Conservation (phyloP, 2,888 invertebrate genomes). For the Cactoblastis cactorum region DNA sequence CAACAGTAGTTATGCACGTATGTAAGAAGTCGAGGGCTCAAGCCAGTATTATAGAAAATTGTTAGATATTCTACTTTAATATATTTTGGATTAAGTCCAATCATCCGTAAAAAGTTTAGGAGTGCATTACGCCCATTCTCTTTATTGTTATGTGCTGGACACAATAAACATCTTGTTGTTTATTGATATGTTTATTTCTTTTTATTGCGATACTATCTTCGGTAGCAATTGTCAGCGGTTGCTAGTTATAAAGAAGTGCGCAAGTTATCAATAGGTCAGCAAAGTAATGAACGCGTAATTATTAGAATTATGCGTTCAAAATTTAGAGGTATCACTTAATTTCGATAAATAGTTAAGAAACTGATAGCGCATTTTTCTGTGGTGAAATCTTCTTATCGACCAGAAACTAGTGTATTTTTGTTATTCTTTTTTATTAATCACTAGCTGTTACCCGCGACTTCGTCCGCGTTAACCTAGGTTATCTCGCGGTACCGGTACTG, state of each 20-base stretch:
- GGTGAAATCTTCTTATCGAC: not conserved
- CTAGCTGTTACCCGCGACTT: no score
- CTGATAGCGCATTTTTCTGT: not conserved
- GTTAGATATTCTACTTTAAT: conserved; percentile 9
- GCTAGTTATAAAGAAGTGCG: conserved; percentile 7
- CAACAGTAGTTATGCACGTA: no score
- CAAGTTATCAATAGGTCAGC: conserved; percentile 13
- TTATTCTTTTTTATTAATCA: no score
- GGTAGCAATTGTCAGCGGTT: conserved; percentile 4
- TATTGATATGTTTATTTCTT: conserved; percentile 13
- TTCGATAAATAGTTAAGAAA: not conserved
- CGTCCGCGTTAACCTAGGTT: no score
- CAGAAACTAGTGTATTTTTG: no score
- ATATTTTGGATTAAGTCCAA: conserved; percentile 13
- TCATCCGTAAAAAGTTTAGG: conserved; percentile 6
- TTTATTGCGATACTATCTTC: conserved; percentile 13
- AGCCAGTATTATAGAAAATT: not conserved
- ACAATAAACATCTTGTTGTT: conserved; percentile 16
- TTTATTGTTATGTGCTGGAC: conserved; percentile 15
- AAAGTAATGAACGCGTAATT: conserved; percentile 1
- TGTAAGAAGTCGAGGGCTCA: no score
- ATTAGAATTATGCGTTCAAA: not conserved
- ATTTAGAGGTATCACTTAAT: not conserved
- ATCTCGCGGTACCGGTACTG: no score
- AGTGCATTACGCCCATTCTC: conserved; percentile 5